phyloP scores from a whole-genome alignment of 2,888 invertebrate genomes.

The Eupithecia centaureata region DNA sequence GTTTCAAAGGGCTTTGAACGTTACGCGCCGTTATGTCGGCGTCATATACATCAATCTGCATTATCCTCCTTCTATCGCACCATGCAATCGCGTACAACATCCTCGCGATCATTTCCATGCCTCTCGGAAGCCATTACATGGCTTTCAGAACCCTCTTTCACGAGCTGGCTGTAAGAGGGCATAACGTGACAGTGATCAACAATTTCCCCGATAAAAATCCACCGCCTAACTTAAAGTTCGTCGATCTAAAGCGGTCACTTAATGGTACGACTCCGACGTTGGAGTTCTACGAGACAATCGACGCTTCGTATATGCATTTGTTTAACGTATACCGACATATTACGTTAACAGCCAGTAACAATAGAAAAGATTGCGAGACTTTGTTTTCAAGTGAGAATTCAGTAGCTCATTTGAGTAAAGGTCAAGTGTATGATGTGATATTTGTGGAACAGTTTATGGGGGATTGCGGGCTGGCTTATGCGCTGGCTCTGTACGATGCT shows the following conservation, averaged over 20 bases:
- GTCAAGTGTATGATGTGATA: slow-evolving; percentile 69
- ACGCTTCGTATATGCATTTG: slow-evolving; percentile 47
- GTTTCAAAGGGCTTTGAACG: background rate
- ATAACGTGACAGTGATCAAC: slow-evolving; percentile 86
- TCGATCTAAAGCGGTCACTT: slow-evolving; percentile 64
- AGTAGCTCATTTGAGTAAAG: slow-evolving; percentile 50
- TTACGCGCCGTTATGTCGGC: slow-evolving; percentile 28
- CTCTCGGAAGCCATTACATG: slow-evolving; percentile 86
- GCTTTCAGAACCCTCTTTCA: slow-evolving; percentile 84
- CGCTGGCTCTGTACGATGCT: slow-evolving; percentile 63
- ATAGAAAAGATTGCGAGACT: slow-evolving; percentile 57
- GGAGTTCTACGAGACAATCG: slow-evolving; percentile 48
- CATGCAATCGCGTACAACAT: slow-evolving; percentile 72
- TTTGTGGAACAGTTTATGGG: slow-evolving; percentile 77
- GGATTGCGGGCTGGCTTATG: slow-evolving; percentile 72
- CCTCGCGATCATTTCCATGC: slow-evolving; percentile 82
- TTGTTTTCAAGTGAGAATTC: slow-evolving; percentile 55
- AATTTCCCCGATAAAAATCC: slow-evolving; percentile 79
- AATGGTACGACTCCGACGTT: slow-evolving; percentile 30
- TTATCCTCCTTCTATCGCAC: slow-evolving; percentile 40
- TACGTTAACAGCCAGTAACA: slow-evolving; percentile 24
- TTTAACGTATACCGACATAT: slow-evolving; percentile 53
- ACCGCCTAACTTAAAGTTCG: slow-evolving; percentile 79
- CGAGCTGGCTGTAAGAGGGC: slow-evolving; percentile 83
- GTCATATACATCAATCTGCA: slow-evolving; percentile 11